Base-by-base conservation (phyloP, 2,113 vertebrate species). In the Tenrec ecaudatus region DNA sequence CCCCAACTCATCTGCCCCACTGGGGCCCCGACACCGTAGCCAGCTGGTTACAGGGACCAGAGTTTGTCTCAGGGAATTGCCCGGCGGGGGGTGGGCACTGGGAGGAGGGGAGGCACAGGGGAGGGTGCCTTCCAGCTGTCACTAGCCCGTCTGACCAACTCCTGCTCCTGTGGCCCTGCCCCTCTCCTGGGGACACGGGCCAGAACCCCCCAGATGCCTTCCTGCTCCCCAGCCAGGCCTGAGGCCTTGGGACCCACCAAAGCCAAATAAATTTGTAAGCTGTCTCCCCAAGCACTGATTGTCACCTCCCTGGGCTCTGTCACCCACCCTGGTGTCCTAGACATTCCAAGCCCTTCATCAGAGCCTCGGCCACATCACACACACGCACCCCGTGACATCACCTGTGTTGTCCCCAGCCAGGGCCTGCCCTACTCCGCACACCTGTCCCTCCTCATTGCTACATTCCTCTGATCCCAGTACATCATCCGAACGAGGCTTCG, bases 221-320 rank as follows among this genome's bases (percentile, higher is more conserved):
- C 73, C 95, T 94, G 36, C 76, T 69, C 62, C 86, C 92, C 94
- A 60, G 92, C 93, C 89, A 94, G 68, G 86, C 89, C 40, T 87
- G 78, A 77, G 78, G 69, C 86, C 80, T 95, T 10, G 33, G 92
- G 93, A 93, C 88, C 93, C 88, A 85, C 78, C 96, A 95, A 97
- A 97, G 94, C 96, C 96, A 97, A 97, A 97, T 97, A 97, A 97
- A 96, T 88, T 95, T 14, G 47, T 86, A 89, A 96, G 95, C 95
- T 95, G 71, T 94, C 78, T 85, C 76, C 94, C 89, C 89, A 79
- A 73, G 57, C 33, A n/a, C 38, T 60, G 47, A 82, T 88, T 86
- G 47, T 66, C 86, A 38, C 76, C 29, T 53, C 93, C 66, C 60
- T 87, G 87, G 33, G 86, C 40, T 7, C 40, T 40, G 40, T 40